Conservation (phyloP, 2,113 vertebrate genomes). For the Oryzias celebensis region DNA sequence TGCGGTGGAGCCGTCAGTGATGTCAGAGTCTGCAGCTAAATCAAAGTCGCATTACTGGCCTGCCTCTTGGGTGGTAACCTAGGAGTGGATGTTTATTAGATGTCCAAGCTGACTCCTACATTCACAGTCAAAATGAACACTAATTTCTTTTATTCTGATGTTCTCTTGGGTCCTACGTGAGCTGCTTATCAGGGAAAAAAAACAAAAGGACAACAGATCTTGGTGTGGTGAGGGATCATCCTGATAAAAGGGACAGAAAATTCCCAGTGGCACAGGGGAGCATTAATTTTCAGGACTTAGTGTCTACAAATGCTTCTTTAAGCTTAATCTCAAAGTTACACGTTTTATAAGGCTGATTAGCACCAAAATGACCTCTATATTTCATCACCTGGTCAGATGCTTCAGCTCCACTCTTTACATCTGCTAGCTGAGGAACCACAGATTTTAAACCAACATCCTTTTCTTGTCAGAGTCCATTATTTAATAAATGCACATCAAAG, state of each 20-base stretch:
- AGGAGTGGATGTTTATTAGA: neutral
- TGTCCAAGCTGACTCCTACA: too few species aligned
- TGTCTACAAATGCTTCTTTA: slow-evolving; percentile 1
- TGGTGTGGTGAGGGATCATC: slow-evolving; percentile 12
- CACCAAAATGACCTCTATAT: too few species aligned
- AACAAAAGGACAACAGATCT: slow-evolving; percentile 18
- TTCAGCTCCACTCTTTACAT: too few species aligned
- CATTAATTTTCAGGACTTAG: neutral
- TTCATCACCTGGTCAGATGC: too few species aligned
- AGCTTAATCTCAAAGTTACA: neutral
- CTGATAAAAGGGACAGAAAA: neutral
- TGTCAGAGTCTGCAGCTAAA: slow-evolving; percentile 3
- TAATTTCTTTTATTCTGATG: neutral
- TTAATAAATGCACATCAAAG: neutral
- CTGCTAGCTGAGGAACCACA: too few species aligned
- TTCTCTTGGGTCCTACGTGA: accelerated
- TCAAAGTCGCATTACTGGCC: neutral
- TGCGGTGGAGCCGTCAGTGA: slow-evolving; percentile 10
- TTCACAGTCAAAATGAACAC: too few species aligned
- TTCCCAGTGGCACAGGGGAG: neutral
- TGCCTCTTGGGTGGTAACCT: slow-evolving; percentile 1
- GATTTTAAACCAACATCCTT: too few species aligned
- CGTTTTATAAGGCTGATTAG: neutral
- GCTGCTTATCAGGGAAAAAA: slow-evolving; percentile 1
- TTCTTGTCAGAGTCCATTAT: neutral